Evolutionary conservation across 2,113 vertebrate genomes (phyloP), one percentile per base, ranked within the genome.

Genomic region (Pseudopipra pipra): DNA sequence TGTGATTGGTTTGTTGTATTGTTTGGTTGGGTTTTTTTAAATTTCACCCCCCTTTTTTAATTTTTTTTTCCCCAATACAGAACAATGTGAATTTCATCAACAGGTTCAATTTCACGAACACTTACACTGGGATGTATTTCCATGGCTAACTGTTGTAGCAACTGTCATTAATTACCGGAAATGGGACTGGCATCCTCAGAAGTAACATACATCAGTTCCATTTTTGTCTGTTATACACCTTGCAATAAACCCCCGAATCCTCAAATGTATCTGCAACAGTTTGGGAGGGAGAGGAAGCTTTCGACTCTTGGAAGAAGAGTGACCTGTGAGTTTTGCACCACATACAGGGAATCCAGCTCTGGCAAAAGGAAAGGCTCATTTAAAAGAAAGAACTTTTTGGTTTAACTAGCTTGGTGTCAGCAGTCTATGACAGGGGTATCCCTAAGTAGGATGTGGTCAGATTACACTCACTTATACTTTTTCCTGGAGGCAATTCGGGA

Each of bases 21-120:
- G 20, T 46, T 58, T 63, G 5, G 0, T 33, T 33, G 7, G 5
- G 4, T 2, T 2, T n/a, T 24, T 41, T 37, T 4, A 22, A n/a
- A 14, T 6, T 30, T 39, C 17, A 1, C 7, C 14, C 24, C 61
- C n/a, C 54, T n/a, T 4, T 14, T 19, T 37, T 6, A 8, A 2
- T 19, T 30, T 43, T 37, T 37, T 59, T 6, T 4, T 3, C 30
- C 7, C 11, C 43, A 65, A 61, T 63, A 33, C 18, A 74, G 46
- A 90, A 6, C 9, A 85, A n/a, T 3, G 2, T 61, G 39, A 72
- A 51, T 84, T 52, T 52, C 51, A 81, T 24, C 21, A 67, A 30
- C 9, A 44, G 30, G 11, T 74, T 91, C 83, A 55, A 46, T 78
- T 91, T 92, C 47, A 63, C 14, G 17, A 68, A 16, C 14, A 66